Base-by-base conservation (phyloP, 1,140 invertebrate species). In the Drosophila funebris region DNA sequence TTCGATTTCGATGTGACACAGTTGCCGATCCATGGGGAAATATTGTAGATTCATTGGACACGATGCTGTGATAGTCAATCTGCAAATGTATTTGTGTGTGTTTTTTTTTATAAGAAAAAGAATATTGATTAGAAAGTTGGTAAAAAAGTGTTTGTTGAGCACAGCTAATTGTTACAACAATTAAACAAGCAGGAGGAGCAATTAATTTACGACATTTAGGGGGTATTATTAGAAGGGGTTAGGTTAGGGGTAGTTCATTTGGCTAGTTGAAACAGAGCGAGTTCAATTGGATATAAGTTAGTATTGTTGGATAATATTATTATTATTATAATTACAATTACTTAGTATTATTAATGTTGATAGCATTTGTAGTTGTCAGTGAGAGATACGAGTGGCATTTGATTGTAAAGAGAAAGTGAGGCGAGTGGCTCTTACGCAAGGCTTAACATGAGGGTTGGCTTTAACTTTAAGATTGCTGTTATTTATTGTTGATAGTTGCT, bases 1-100 rank as follows among this genome's bases (percentile, higher is more conserved):
- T 95, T 99, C 98, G 80, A 99, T 98, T 94, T 99, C 98, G 90
- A 99, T 97, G 92, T 97, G 96, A 94, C 98, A 99, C 74, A 98
- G 93, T 93, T 99, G 98, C 90, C 97, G 95, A 92, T 99, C 98
- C 97, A 99, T 98, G 4, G 98, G 98, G 93, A 99, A 99, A 93
- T 98, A 98, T 92, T 98, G 97, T 68, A 99, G 94, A 93, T 98
- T 97, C 97, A 99, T 99, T 22, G 98, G 98, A 94, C 98, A 99
- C 81, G 97, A 98, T 78, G 97, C 97, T 64, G 98, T 99, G 90
- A 99, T 98, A 78, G 98, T 99, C 93, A 99, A 95, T 94, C 98
- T 98, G 60, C 16, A 20, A 66, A 50, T 60, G 24, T 58, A 57
- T 33, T 14, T 13, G 20, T 64, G 60, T 64, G 57, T 68, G 52